Conservation (phyloP, 2,888 invertebrate species). For the Dryobota labecula region DNA sequence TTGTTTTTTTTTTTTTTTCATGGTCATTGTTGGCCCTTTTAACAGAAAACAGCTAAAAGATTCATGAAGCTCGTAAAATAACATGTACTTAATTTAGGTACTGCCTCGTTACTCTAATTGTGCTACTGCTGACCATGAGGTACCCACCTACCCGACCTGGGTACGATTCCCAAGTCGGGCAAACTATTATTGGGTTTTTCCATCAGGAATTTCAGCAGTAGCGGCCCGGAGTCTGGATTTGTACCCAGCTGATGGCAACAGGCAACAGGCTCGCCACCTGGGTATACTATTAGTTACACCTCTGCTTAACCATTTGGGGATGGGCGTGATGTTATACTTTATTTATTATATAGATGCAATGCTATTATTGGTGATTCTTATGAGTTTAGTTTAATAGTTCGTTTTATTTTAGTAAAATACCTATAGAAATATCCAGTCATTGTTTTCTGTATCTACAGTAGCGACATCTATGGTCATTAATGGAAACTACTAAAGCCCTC, state of each 20-base stretch:
- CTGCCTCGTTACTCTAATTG: too few relatives aligned
- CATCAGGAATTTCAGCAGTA: neutral
- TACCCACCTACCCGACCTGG: neutral
- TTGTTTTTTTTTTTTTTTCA: too few relatives aligned
- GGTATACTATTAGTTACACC: too few relatives aligned
- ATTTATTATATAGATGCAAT: neutral
- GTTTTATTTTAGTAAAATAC: neutral
- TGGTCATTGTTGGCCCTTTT: neutral
- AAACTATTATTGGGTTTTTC: neutral
- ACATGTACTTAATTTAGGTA: too few relatives aligned
- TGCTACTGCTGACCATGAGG: too few relatives aligned
- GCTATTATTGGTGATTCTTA: too few relatives aligned
- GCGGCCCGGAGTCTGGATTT: neutral
- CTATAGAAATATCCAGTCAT: neutral
- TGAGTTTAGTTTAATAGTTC: neutral
- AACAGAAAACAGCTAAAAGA: too few relatives aligned
- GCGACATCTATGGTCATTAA: conserved; percentile 27
- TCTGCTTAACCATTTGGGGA: too few relatives aligned
- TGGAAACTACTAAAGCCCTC: neutral
- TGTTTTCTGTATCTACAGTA: neutral
- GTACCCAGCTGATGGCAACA: neutral
- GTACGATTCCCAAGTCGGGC: neutral
- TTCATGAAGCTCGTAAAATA: too few relatives aligned
- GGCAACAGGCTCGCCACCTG: neutral
- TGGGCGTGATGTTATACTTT: neutral